phyloP scores from a whole-genome alignment of 1,140 invertebrate species.

The Mesaphorura yosii region DNA sequence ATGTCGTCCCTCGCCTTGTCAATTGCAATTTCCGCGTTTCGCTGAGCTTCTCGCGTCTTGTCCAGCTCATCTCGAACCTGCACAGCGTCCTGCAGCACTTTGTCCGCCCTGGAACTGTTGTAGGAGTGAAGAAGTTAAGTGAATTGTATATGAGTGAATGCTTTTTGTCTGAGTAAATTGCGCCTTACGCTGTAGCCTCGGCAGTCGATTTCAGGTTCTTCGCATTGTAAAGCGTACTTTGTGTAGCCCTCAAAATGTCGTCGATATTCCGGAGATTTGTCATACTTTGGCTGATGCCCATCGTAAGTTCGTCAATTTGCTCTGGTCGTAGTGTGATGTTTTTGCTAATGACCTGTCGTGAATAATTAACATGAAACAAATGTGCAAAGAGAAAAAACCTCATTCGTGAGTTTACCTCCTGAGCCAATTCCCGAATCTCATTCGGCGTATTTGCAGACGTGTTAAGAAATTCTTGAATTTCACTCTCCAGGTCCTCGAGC shows the following conservation, averaged over 20 bases:
- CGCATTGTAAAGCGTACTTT: constrained; percentile 59
- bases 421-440: constrained; percentile 64
- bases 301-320: constrained; percentile 69
- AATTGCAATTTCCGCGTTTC: constrained; percentile 63
- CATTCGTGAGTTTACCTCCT: constrained; percentile 47
- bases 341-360: constrained; percentile 43
- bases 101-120: constrained; percentile 42
- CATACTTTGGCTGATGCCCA: constrained; percentile 73
- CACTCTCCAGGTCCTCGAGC: constrained; percentile 48
- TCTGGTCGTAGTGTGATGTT: constrained; percentile 63
- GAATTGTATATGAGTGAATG: too few species aligned
- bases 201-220: constrained; percentile 62
- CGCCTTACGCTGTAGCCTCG: constrained; percentile 56
- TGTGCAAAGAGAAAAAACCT: constrained; percentile 10
- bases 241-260: constrained; percentile 71
- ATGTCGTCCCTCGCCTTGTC: constrained; percentile 68
- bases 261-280: constrained; percentile 78
- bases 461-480: constrained; percentile 62
- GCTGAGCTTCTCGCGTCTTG: constrained; percentile 63
- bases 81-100: constrained; percentile 45
- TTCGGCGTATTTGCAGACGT: constrained; percentile 63
- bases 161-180: background rate
- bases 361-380: constrained; percentile 12
- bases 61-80: constrained; percentile 47
- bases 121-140: too few species aligned